Conservation (phyloP, 1,140 invertebrate species). For the Bombus turneri region DNA sequence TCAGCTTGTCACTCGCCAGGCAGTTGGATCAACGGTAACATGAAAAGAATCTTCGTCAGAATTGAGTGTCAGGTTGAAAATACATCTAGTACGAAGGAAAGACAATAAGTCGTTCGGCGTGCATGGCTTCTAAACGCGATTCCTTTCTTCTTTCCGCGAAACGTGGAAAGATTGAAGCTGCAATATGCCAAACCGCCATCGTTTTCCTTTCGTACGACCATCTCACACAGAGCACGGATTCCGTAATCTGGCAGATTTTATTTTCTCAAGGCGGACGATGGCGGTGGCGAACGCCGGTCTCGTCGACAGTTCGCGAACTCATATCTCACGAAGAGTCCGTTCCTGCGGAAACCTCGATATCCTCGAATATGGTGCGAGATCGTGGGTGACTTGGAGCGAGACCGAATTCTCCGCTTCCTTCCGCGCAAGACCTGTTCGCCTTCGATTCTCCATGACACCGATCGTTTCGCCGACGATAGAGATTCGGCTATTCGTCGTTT, state of each 20-base stretch:
- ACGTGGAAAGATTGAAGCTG: not conserved
- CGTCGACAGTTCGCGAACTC: slow-evolving; percentile 65
- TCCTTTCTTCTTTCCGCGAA: not conserved
- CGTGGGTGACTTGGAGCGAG: slow-evolving; percentile 36
- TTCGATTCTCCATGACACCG: slow-evolving; percentile 44
- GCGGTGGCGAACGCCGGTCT: slow-evolving; percentile 32
- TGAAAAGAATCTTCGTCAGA: not conserved
- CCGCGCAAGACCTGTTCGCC: slow-evolving; percentile 7
- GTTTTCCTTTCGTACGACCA: slow-evolving; percentile 41
- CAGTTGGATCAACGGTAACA: not conserved
- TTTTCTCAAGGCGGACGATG: slow-evolving; percentile 47
- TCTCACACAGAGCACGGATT: slow-evolving; percentile 42
- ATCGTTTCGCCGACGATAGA: slow-evolving; percentile 41
- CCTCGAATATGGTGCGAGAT: slow-evolving; percentile 57
- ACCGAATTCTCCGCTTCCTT: slow-evolving; percentile 53
- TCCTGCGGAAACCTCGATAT: slow-evolving; percentile 71
- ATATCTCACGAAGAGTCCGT: slow-evolving; percentile 65
- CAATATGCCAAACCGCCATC: slow-evolving; percentile 60
- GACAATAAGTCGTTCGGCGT: slow-evolving; percentile 18
- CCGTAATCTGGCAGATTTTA: slow-evolving; percentile 69
- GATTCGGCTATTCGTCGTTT: not conserved
- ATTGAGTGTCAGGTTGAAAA: slow-evolving; percentile 3
- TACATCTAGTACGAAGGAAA: not conserved
- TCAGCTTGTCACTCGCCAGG: not conserved
- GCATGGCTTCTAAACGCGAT: not conserved